Evolutionary conservation across 2,797 vertebrate species (phyloP).

Genomic region (Gobio occitaniae): DNA sequence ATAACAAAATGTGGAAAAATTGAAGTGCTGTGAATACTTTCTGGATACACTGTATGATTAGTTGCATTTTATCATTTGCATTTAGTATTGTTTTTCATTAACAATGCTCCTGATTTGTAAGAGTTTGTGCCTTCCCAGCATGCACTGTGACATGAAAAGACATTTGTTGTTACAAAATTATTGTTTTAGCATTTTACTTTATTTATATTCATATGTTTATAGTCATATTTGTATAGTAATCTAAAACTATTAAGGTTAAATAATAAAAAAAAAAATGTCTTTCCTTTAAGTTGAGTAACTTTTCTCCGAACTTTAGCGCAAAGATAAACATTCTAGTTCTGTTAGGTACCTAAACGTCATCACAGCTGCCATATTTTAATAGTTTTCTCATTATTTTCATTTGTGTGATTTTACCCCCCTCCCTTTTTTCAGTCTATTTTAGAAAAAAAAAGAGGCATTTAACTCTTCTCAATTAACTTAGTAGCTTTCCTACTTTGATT

Average conservation of each 20-base stretch:
- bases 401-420: neutral
- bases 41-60: no score
- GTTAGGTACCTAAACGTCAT: neutral
- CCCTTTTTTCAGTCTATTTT: neutral
- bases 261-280: neutral
- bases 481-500: constrained; percentile 6
- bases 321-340: neutral
- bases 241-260: neutral
- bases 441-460: neutral
- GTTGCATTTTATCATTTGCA: no score
- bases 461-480: neutral
- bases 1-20: no score
- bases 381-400: neutral
- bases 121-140: neutral
- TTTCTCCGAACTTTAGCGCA: neutral
- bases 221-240: neutral
- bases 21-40: no score
- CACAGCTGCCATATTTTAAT: neutral
- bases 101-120: neutral
- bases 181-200: neutral
- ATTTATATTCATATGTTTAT: neutral
- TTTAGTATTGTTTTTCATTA: neutral
- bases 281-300: neutral
- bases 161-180: neutral
- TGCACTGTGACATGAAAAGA: neutral